Conservation (phyloP, 2,888 invertebrate species). For the Steinernema hermaphroditum region DNA sequence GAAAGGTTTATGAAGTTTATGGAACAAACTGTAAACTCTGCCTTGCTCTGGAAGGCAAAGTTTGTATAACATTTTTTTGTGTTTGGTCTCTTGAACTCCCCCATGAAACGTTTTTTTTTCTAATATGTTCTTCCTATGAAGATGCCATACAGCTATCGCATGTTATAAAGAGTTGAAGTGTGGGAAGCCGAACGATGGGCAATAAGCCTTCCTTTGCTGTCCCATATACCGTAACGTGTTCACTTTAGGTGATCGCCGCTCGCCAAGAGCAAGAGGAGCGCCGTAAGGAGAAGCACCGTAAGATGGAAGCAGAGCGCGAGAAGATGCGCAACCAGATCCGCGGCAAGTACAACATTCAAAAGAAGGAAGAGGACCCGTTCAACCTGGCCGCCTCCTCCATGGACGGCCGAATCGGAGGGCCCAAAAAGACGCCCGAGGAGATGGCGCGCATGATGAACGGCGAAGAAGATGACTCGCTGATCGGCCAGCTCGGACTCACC, state of each 20-base stretch:
- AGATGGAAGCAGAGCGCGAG: slow-evolving; percentile 98
- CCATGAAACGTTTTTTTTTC: too few relatives aligned
- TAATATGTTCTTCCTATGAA: too few relatives aligned
- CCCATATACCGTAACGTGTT: too few relatives aligned
- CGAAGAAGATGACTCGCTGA: slow-evolving; percentile 70
- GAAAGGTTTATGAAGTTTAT: too few relatives aligned
- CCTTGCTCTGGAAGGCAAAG: too few relatives aligned
- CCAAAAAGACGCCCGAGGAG: slow-evolving; percentile 98
- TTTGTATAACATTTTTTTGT: too few relatives aligned
- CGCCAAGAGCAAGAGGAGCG: slow-evolving; percentile 95
- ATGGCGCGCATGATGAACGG: slow-evolving; percentile 91
- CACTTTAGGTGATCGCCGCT: slow-evolving; percentile 82
- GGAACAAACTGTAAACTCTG: too few relatives aligned
- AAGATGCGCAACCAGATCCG: slow-evolving; percentile 98
- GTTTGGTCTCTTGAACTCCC: too few relatives aligned
- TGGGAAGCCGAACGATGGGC: too few relatives aligned
- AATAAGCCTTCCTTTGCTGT: not conserved
- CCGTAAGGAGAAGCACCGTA: slow-evolving; percentile 97
- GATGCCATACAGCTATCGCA: too few relatives aligned
- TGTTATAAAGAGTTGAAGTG: too few relatives aligned
- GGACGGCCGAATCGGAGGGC: slow-evolving; percentile 68
- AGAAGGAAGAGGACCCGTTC: slow-evolving; percentile 79
- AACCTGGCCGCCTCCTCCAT: slow-evolving; percentile 70
- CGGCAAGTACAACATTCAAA: slow-evolving; percentile 99
- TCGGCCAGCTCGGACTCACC: slow-evolving; percentile 66